Conservation (phyloP, 1,140 invertebrate species). For the Bombus superbus region DNA sequence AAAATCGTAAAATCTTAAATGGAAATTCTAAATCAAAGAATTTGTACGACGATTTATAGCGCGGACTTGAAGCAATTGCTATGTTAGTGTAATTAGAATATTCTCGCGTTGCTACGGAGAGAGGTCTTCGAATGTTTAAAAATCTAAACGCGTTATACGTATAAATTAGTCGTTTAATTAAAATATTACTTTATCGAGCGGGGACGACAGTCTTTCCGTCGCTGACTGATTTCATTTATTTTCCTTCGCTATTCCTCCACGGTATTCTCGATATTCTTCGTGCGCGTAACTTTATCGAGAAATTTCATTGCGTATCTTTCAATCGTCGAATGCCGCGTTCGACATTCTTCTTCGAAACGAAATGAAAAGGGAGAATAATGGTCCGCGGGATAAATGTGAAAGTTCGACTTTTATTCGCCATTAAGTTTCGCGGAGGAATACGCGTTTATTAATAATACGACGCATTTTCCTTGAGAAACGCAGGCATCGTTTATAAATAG, state of each 20-base stretch:
- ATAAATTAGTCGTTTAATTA: not conserved
- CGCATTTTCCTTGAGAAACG: constrained; percentile 41
- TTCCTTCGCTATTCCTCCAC: not conserved
- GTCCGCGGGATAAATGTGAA: constrained; percentile 6
- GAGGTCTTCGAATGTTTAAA: too few species aligned
- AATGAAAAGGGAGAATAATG: not conserved
- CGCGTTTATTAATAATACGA: constrained; percentile 41
- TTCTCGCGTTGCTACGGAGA: too few species aligned
- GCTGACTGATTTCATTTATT: not conserved
- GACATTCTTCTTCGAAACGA: not conserved
- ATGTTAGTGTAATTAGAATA: not conserved
- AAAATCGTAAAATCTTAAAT: not conserved
- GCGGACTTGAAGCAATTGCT: not conserved
- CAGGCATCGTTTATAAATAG: constrained; percentile 43
- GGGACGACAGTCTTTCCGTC: too few species aligned
- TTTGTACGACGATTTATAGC: not conserved
- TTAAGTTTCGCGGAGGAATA: constrained; percentile 30
- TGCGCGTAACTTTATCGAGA: not conserved
- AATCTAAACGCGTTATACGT: not conserved
- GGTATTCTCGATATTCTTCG: not conserved
- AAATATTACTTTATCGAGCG: not conserved
- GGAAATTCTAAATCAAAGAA: not conserved
- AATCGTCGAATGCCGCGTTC: not conserved
- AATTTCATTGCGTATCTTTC: not conserved
- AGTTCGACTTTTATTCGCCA: constrained; percentile 31